Conservation (phyloP, 1,140 invertebrate genomes). For the Drosophila quadrilineata region DNA sequence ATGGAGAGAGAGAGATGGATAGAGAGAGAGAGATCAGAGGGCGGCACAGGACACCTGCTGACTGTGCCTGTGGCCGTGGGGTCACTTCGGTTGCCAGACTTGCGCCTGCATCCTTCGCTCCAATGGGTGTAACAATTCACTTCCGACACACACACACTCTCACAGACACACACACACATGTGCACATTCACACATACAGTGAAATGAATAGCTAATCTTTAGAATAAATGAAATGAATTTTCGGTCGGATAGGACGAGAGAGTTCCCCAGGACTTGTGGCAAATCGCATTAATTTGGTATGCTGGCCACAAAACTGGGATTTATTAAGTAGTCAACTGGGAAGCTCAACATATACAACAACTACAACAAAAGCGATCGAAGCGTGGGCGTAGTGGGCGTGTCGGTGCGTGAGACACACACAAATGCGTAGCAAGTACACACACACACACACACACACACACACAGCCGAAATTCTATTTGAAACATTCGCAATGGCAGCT, state of each 20-base stretch:
- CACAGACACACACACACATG: background rate
- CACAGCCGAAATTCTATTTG: too few relatives aligned
- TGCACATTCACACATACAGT: too few relatives aligned
- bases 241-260: too few relatives aligned
- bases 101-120: slow-evolving; percentile 27
- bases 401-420: slow-evolving; percentile 67
- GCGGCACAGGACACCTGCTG: slow-evolving; percentile 51
- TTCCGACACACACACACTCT: slow-evolving; percentile 19
- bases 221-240: slow-evolving; percentile 78
- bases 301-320: slow-evolving; percentile 76
- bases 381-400: background rate
- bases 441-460: background rate
- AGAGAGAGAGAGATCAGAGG: too few relatives aligned
- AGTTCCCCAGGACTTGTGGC: too few relatives aligned
- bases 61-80: slow-evolving; percentile 14
- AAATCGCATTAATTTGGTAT: slow-evolving; percentile 80
- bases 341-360: too few relatives aligned
- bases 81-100: too few relatives aligned
- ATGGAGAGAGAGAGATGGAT: too few relatives aligned
- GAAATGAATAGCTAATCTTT: slow-evolving; percentile 78
- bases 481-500: slow-evolving; percentile 2
- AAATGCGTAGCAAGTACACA: slow-evolving; percentile 27
- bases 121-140: slow-evolving; percentile 61
- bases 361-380: slow-evolving; percentile 8
- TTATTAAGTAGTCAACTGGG: slow-evolving; percentile 74